These are phyloP conservation scores for Apodemus agrarius DNA, from an alignment of 2,797 vertebrate species.

Conservation along the genomic window DNA sequence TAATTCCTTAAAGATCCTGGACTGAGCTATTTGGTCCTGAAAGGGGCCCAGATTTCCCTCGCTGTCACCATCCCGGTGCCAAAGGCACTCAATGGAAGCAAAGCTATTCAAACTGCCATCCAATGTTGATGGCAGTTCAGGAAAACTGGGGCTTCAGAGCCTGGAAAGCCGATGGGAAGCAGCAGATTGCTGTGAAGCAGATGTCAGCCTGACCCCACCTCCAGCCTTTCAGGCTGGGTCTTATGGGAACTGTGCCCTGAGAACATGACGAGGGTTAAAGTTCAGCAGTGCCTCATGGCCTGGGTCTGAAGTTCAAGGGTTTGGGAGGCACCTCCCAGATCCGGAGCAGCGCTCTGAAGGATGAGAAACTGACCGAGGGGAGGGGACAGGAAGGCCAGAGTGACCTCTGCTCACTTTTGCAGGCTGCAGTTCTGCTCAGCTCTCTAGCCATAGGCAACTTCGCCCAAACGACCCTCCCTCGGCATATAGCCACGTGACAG, in stretches of 20 bases:
- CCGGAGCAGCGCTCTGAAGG: not conserved
- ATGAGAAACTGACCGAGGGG: not conserved
- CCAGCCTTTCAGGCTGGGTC: not conserved
- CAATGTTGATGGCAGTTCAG: not conserved
- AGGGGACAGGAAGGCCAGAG: not conserved
- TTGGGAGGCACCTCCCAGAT: not conserved
- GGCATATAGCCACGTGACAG: not conserved
- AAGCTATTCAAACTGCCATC: too few relatives aligned
- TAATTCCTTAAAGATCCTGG: slow-evolving; percentile 50
- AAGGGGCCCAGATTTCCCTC: not conserved
- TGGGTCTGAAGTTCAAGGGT: slow-evolving; percentile 29
- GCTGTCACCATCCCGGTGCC: not conserved
- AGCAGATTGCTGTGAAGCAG: not conserved
- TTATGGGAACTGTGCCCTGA: not conserved
- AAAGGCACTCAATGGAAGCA: slow-evolving; percentile 2
- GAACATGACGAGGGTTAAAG: slow-evolving; percentile 12
- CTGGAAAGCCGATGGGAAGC: not conserved
- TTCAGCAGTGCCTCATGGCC: not conserved
- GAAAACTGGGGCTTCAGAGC: not conserved
- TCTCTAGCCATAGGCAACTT: not conserved
- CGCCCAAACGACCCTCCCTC: not conserved
- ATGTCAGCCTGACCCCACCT: not conserved
- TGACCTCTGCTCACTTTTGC: not conserved
- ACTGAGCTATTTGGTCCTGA: slow-evolving; percentile 52
- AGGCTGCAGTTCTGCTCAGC: not conserved